Conservation (phyloP, 2,113 vertebrate species). For the Dipodomys merriami region DNA sequence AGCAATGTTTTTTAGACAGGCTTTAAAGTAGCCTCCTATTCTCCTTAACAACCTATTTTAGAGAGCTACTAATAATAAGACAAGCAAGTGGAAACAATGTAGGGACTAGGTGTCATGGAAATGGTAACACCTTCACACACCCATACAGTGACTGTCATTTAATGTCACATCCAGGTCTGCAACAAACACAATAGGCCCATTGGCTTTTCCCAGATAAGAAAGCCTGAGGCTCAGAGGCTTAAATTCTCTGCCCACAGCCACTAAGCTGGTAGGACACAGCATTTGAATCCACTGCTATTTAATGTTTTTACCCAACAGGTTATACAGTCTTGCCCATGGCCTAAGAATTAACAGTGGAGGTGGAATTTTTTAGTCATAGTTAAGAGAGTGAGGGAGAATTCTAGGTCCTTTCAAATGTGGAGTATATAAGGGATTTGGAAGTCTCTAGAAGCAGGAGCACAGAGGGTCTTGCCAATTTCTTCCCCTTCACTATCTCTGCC, state of each 20-base stretch:
- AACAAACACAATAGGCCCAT: too few species aligned
- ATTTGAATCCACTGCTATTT: not conserved
- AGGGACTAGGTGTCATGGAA: not conserved
- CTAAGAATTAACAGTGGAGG: not conserved
- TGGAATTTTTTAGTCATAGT: not conserved
- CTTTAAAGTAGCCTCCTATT: not conserved
- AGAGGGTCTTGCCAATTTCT: not conserved
- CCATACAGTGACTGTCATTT: not conserved
- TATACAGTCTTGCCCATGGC: not conserved
- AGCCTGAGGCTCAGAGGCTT: not conserved
- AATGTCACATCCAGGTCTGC: not conserved
- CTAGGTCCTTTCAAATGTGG: not conserved
- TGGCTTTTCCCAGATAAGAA: not conserved
- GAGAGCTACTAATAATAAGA: not conserved
- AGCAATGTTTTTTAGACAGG: not conserved
- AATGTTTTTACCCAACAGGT: not conserved
- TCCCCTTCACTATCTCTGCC: not conserved
- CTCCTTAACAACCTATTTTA: not conserved
- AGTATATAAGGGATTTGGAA: accelerated
- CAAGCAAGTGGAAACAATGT: not conserved
- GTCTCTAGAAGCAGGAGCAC: not conserved
- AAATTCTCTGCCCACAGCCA: not conserved
- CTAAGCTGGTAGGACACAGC: not conserved
- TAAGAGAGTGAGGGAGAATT: not conserved
- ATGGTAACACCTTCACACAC: not conserved